Evolutionary conservation across 2,888 invertebrate species (phyloP), one percentile per base, ranked within the genome.

Genomic region (Trichopria drosophilae): DNA sequence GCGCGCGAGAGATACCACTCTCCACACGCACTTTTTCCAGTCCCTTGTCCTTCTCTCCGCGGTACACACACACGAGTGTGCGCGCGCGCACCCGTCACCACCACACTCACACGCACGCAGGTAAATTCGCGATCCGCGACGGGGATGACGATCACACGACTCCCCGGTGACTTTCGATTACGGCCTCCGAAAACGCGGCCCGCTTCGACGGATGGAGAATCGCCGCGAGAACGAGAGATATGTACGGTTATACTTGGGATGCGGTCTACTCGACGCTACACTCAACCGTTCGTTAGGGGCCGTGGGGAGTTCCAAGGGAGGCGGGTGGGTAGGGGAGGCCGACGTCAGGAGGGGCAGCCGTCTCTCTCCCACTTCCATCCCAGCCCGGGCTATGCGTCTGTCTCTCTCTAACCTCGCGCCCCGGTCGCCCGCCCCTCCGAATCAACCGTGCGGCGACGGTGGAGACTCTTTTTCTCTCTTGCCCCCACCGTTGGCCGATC

Each of bases 201-300:
- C 13, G 29, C 13, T 22, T 23, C 34, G 31, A 5, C 18, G 22
- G 16, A 6, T 51, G 51, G 44, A 55, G 51, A 52, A 42, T 40
- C 46, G 39, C 49, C 28, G 52, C 37, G 34, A 39, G 44, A 53
- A 44, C 42, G 49, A 34, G 50, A 48, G 55, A 56, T 53, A 53
- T 44, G 56, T 47, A 47, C 53, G n/a, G 65, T 62, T 66, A 63
- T 62, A 66, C 64, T 66, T 65, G 64, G 65, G 65, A 66, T 66
- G 65, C 68, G 68, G 67, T 72, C 71, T 71, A 72, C 72, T 69
- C 72, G 73, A 73, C 73, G 73, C 73, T 73, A 73, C 67, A 71
- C 68, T 71, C 71, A 67, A 71, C n/a, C 66, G 71, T 71, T 72
- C 73, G 73, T 72, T 72, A 72, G 72, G 65, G n/a, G 69, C 62